These are phyloP conservation scores for Platyscapa corneri DNA, from an alignment of 1,140 invertebrate genomes.

Conservation along the genomic window DNA sequence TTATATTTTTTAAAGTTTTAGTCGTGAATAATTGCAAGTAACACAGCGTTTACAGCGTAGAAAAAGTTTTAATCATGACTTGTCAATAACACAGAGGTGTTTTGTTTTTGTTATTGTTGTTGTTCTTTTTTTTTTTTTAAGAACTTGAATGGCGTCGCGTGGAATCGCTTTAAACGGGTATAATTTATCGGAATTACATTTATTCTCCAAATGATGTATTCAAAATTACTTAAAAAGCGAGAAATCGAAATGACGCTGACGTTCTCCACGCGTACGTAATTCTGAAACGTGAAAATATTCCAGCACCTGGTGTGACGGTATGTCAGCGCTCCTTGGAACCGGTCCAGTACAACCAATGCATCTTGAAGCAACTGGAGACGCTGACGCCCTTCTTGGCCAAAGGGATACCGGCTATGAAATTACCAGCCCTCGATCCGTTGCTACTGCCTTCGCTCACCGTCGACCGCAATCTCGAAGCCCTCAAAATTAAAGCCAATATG, in stretches of 20 bases:
- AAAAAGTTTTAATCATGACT: no score
- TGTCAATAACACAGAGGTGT: no score
- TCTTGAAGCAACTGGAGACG: slow-evolving; percentile 76
- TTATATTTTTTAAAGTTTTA: no score
- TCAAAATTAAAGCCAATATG: slow-evolving; percentile 80
- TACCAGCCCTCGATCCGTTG: slow-evolving; percentile 80
- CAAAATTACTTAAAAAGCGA: background rate
- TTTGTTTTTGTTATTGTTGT: no score
- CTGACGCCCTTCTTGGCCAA: slow-evolving; percentile 76
- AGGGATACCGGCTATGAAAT: slow-evolving; percentile 79
- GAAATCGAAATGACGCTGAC: background rate
- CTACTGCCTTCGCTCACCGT: slow-evolving; percentile 78
- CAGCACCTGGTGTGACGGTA: slow-evolving; percentile 66
- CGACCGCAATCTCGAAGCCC: slow-evolving; percentile 79
- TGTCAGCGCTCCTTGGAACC: slow-evolving; percentile 59
- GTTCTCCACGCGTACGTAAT: background rate
- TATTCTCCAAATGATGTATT: background rate
- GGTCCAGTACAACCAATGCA: slow-evolving; percentile 76
- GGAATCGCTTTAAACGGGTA: background rate
- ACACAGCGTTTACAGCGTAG: no score
- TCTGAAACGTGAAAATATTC: slow-evolving; percentile 12
- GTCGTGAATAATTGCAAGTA: no score
- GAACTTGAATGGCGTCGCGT: background rate
- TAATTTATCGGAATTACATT: background rate
- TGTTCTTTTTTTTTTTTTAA: no score